These are phyloP conservation scores for Silurus aristotelis DNA, from an alignment of 2,797 vertebrate species.

Conservation along the genomic window DNA sequence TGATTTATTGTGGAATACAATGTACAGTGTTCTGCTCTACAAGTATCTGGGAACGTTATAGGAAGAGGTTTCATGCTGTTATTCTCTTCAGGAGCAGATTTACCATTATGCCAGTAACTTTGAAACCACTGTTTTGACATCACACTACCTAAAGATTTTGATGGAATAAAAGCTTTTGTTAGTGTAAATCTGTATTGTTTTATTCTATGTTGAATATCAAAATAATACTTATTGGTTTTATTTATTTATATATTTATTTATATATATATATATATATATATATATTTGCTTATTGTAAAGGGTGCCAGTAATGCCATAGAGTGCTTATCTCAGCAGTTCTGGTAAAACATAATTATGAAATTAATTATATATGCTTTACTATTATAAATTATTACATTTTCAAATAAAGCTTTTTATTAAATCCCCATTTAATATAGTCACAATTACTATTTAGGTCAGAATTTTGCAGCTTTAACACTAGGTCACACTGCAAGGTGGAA, in stretches of 20 bases:
- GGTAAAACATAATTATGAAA: not conserved
- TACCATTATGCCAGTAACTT: not conserved
- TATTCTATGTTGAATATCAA: not conserved
- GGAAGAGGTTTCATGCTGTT: not conserved
- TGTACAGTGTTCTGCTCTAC: not conserved
- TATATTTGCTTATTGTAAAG: not conserved
- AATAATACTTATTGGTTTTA: not conserved
- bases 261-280: too few relatives aligned
- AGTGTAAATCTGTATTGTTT: not conserved
- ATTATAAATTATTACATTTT: not conserved
- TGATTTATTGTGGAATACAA: not conserved
- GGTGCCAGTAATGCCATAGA: not conserved
- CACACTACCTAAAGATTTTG: too few relatives aligned
- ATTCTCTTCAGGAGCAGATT: not conserved
- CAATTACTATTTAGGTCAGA: not conserved
- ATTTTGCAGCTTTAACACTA: not conserved
- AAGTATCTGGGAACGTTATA: not conserved
- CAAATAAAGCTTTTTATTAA: not conserved
- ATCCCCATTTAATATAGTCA: not conserved
- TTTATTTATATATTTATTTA: not conserved
- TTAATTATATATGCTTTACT: not conserved
- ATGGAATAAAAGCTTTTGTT: not conserved
- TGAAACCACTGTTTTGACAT: not conserved
- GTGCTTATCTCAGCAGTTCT: not conserved
- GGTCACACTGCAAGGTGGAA: not conserved